Conservation (phyloP, 2,113 vertebrate genomes). For the Carassius carassius region DNA sequence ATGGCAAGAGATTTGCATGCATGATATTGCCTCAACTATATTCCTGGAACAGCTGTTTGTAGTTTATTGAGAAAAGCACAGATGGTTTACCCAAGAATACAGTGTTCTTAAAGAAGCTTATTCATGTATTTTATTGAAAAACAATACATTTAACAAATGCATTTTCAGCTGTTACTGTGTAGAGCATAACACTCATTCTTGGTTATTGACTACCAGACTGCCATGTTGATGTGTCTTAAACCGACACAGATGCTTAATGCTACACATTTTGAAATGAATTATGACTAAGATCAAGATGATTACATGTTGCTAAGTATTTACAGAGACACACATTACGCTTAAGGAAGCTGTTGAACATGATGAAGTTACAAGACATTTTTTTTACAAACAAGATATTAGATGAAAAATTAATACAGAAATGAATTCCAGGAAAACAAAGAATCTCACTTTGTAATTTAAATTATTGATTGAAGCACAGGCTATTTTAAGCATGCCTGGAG, state of each 20-base stretch:
- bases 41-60: background rate
- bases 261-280: background rate
- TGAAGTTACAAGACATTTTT: too few relatives aligned
- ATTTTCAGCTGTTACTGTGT: background rate
- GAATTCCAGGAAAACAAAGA: background rate
- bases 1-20: background rate
- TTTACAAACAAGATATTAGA: too few relatives aligned
- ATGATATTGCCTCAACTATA: background rate
- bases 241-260: background rate
- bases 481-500: slow-evolving; percentile 2
- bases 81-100: background rate
- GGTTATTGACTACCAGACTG: background rate
- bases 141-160: background rate
- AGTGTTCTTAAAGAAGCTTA: background rate
- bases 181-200: background rate
- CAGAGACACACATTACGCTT: background rate
- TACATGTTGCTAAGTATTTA: background rate
- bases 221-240: background rate
- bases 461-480: background rate
- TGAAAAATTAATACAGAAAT: too few relatives aligned
- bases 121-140: slow-evolving; percentile 4
- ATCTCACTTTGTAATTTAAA: background rate
- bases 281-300: too few relatives aligned
- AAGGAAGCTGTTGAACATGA: background rate
- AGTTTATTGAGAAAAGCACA: background rate